Evolutionary conservation across 2,888 invertebrate species (phyloP).

Genomic region (Ochlodes sylvanus): DNA sequence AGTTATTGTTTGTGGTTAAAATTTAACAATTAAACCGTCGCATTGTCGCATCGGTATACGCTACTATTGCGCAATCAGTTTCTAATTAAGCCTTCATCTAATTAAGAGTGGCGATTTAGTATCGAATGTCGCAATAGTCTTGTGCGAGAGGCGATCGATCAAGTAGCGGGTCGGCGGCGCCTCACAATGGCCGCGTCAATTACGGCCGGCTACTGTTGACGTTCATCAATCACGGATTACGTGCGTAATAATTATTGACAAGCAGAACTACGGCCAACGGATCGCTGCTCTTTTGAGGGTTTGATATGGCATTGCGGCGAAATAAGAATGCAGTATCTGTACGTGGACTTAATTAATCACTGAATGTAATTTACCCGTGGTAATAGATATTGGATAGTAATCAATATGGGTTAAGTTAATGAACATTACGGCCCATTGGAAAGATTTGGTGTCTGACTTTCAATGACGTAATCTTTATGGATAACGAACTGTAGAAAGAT

Average conservation of each 20-base stretch:
- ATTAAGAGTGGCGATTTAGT: conserved; percentile 59
- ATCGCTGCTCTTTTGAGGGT: conserved; percentile 50
- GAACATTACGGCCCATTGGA: no score
- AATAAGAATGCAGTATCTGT: conserved; percentile 42
- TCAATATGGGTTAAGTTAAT: not conserved
- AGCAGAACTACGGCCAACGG: conserved; percentile 57
- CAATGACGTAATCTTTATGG: no score
- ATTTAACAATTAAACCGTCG: conserved; percentile 33
- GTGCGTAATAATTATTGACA: conserved; percentile 77
- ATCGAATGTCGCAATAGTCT: conserved; percentile 44
- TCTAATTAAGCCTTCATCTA: conserved; percentile 70
- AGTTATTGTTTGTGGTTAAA: conserved; percentile 40
- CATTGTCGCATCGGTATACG: conserved; percentile 52
- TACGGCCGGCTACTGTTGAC: conserved; percentile 72
- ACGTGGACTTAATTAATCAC: not conserved
- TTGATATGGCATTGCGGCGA: conserved; percentile 48
- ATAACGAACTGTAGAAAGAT: not conserved
- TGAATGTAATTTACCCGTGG: not conserved
- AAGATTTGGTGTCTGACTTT: no score
- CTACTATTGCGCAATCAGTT: conserved; percentile 62
- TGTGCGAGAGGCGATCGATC: conserved; percentile 60
- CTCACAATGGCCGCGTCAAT: conserved; percentile 72
- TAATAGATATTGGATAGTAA: not conserved
- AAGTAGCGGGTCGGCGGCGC: conserved; percentile 47
- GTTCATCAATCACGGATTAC: conserved; percentile 77